Evolutionary conservation across 2,113 vertebrate species (phyloP), one percentile per base, ranked within the genome.

Genomic region (Eulacestoma nigropectus): DNA sequence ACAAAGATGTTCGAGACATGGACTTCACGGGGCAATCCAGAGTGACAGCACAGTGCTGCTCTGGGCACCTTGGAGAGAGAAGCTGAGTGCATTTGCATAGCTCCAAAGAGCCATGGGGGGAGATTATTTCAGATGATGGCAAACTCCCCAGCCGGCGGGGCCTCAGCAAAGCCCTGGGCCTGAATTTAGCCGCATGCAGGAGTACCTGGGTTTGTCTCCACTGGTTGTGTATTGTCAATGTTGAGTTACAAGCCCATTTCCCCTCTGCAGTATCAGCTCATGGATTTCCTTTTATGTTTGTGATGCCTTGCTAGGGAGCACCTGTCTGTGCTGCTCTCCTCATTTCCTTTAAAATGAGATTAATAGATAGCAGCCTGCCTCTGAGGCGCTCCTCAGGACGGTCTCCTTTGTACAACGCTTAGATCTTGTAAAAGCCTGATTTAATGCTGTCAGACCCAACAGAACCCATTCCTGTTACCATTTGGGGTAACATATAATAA

Each of bases 361-460:
- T 95, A 94, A 92, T 93, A 87, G 94, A 90, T 80, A 92, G 79
- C 95, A 96, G 90, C 60, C 92, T 73, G 86, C 90, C 76, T 82
- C 83, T 30, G 77, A 87, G 84, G 81, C 30, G 18, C 77, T 11
- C 53, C 16, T 57, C 57, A 33, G 93, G 76, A 84, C 1, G 0
- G 52, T 70, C 90, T 69, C 73, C 93, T 91, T 80, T 78, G 52
- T 73, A 42, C 60, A 57, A 3, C 0, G 41, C 90, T 92, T 90
- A 94, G 85, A 80, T 92, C 79, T 92, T 46, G 35, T 70, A 63
- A 69, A 81, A 77, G 83, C 42, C 78, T 94, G 87, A 96, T 95
- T 90, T 94, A 94, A 80, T 75, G 81, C 86, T 3, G 6, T 50
- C 89, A 79, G 68, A 72, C 30, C 62, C 76, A 92, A 63, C 52